Percentiles rank a stretch among this genome's conserved stretches.
Conservation (phyloP, 2,888 invertebrate genomes). For the Erebia aethiops region DNA sequence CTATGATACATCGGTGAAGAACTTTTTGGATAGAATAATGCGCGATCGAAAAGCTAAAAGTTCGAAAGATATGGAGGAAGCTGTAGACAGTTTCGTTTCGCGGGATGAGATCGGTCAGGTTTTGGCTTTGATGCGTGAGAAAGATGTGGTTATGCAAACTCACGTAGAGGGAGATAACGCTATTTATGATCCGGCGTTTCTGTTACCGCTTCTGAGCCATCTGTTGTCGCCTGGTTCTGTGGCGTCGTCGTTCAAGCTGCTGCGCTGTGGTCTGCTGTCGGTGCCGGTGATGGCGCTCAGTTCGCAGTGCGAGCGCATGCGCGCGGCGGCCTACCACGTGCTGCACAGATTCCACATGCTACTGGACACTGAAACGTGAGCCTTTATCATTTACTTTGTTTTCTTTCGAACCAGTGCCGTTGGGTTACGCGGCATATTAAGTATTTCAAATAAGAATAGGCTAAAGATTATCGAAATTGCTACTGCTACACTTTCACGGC, state of each 20-base stretch:
- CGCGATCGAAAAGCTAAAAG: constrained; percentile 55
- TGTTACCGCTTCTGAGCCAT: constrained; percentile 89
- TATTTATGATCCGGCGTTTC: constrained; percentile 92
- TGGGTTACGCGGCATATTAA: no score
- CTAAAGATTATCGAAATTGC: no score
- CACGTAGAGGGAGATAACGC: constrained; percentile 58
- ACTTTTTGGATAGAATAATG: constrained; percentile 46
- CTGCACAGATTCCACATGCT: constrained; percentile 89
- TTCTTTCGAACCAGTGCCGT: no score
- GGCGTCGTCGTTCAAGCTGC: constrained; percentile 87
- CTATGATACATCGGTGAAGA: constrained; percentile 44
- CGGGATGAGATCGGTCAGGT: constrained; percentile 53
- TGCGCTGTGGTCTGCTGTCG: constrained; percentile 87
- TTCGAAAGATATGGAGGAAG: constrained; percentile 54
- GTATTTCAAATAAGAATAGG: no score
- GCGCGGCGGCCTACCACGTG: constrained; percentile 89
- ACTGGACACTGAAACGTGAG: constrained; percentile 87
- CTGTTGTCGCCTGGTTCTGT: constrained; percentile 89
- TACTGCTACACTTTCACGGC: no score
- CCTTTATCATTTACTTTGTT: no score
- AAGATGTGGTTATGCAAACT: constrained; percentile 53
- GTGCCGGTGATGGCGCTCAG: constrained; percentile 88
- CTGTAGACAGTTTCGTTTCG: constrained; percentile 48
- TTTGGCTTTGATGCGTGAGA: constrained; percentile 45
- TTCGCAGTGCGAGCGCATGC: constrained; percentile 85